Conservation (phyloP, 2,888 invertebrate genomes). For the Ochropleura leucogaster region DNA sequence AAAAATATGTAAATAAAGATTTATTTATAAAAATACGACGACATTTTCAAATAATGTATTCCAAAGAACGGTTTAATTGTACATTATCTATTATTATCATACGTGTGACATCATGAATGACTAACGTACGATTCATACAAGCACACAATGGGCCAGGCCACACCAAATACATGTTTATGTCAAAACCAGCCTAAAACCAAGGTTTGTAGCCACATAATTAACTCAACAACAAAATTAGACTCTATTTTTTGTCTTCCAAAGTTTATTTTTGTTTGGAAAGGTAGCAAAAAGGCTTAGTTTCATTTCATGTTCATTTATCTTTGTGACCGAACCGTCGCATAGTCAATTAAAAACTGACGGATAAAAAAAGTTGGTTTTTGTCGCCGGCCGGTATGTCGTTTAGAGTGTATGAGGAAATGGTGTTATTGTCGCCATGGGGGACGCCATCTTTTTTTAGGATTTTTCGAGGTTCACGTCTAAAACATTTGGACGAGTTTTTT, state of each 20-base stretch:
- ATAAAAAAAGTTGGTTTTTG: conserved; percentile 59
- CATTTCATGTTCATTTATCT: conserved; percentile 69
- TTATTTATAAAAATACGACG: conserved; percentile 1
- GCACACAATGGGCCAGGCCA: conserved; percentile 65
- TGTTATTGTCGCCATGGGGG: conserved; percentile 40
- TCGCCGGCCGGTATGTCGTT: conserved; percentile 49
- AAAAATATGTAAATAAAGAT: background rate
- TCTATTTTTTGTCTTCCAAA: conserved; percentile 56
- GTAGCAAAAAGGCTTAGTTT: conserved; percentile 64
- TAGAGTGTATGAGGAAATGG: conserved; percentile 50
- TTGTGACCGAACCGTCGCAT: conserved; percentile 66
- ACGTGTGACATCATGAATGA: conserved; percentile 57
- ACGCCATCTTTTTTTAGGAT: conserved; percentile 8
- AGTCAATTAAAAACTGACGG: conserved; percentile 70
- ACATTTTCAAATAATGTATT: conserved; percentile 32
- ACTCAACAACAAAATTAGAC: conserved; percentile 59
- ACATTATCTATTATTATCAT: conserved; percentile 58
- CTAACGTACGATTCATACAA: conserved; percentile 60
- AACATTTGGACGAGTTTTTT: conserved; percentile 1
- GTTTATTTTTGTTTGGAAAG: conserved; percentile 55
- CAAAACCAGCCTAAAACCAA: conserved; percentile 68
- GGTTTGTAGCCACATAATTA: conserved; percentile 61
- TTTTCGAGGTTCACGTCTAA: background rate
- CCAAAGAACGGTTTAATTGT: conserved; percentile 49
- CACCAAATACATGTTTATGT: conserved; percentile 78